Conservation (phyloP, 2,888 invertebrate species). For the Apoderus coryli region DNA sequence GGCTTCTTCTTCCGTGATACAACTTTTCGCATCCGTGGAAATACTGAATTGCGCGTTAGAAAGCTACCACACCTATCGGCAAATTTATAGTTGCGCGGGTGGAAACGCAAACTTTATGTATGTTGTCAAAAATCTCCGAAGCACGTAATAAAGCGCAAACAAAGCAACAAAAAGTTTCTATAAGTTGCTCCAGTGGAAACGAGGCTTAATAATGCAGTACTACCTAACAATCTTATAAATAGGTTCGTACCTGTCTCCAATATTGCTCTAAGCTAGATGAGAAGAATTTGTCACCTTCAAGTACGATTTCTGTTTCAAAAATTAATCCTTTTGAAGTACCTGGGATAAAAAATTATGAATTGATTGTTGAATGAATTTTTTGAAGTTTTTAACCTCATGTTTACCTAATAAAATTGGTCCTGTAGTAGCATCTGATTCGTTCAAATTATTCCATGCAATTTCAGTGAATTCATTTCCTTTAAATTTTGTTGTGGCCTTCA, state of each 20-base stretch:
- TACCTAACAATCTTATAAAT: background rate
- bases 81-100: too few relatives aligned
- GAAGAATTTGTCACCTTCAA: constrained; percentile 72
- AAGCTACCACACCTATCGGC: too few relatives aligned
- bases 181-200: too few relatives aligned
- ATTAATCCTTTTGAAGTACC: constrained; percentile 85
- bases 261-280: constrained; percentile 61
- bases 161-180: too few relatives aligned
- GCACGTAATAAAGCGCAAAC: constrained; percentile 6
- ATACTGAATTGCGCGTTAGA: too few relatives aligned
- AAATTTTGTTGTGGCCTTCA: constrained; percentile 50
- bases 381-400: too few relatives aligned
- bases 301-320: constrained; percentile 75
- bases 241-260: constrained; percentile 54
- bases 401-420: constrained; percentile 62
- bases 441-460: constrained; percentile 76
- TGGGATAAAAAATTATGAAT: constrained; percentile 39
- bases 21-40: too few relatives aligned
- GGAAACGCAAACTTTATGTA: too few relatives aligned
- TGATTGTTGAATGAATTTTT: constrained; percentile 41
- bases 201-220: too few relatives aligned
- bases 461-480: constrained; percentile 75
- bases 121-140: too few relatives aligned
- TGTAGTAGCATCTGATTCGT: constrained; percentile 53
- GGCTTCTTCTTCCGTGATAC: too few relatives aligned